phyloP scores from a whole-genome alignment of 1,140 invertebrate genomes.

The Pseudachorutes palmiensis region DNA sequence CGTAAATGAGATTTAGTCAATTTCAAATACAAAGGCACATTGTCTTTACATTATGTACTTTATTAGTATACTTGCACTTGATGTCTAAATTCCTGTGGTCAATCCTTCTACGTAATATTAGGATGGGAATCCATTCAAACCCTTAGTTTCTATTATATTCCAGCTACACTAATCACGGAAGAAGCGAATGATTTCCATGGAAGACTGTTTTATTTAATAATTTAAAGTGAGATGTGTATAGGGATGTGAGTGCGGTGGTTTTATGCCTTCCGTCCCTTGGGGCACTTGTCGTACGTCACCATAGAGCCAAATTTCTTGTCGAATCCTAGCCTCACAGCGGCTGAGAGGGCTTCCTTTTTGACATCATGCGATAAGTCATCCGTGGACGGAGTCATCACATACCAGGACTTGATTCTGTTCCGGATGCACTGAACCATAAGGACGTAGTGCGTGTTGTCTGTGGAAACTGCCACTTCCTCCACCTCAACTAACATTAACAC shows the following conservation, averaged over 20 bases:
- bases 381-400: constrained; percentile 3
- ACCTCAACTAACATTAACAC: background rate
- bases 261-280: too few relatives aligned
- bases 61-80: too few relatives aligned
- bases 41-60: background rate
- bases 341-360: background rate
- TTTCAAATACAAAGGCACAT: background rate
- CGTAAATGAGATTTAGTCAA: too few relatives aligned
- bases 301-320: background rate
- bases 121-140: too few relatives aligned
- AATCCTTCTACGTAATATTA: too few relatives aligned
- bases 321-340: background rate
- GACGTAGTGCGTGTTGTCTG: constrained; percentile 2
- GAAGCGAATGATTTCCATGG: too few relatives aligned
- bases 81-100: too few relatives aligned
- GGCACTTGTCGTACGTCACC: constrained; percentile 2
- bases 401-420: constrained; percentile 10
- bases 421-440: constrained; percentile 7
- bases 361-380: background rate
- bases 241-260: too few relatives aligned
- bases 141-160: too few relatives aligned
- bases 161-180: too few relatives aligned
- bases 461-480: background rate
- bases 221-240: too few relatives aligned
- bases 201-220: too few relatives aligned